A percentile compares a stretch with the other conserved stretches of the same genome.
Evolutionary conservation across 2,797 vertebrate genomes (phyloP).

Genomic region (Sebastes nivosus): DNA sequence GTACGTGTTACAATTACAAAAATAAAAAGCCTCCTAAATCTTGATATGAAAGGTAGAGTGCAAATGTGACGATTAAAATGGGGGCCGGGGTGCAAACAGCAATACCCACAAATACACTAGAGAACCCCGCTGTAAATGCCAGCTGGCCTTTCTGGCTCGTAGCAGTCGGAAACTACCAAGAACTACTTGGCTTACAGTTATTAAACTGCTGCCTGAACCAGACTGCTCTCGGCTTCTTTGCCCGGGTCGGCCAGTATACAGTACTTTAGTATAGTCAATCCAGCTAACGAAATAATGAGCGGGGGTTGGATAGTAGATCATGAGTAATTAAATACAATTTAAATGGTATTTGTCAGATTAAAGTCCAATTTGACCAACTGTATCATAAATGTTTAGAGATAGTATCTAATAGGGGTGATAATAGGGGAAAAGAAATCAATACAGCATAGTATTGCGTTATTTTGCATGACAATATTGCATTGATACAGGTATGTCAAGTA

Average conservation of each 20-base stretch:
- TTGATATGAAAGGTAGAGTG: slow-evolving; percentile 76
- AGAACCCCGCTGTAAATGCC: slow-evolving; percentile 69
- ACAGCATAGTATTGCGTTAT: too few relatives aligned
- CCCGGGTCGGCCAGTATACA: too few relatives aligned
- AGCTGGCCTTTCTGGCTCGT: slow-evolving; percentile 67
- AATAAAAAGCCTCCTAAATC: slow-evolving; percentile 83
- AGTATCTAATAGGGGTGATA: too few relatives aligned
- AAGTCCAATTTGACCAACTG: background rate
- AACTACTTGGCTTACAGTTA: slow-evolving; percentile 55
- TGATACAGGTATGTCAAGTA: accelerated
- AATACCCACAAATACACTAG: slow-evolving; percentile 75
- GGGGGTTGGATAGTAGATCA: background rate
- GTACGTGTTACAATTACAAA: slow-evolving; percentile 75
- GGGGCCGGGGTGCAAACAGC: slow-evolving; percentile 61
- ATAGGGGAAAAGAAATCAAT: too few relatives aligned
- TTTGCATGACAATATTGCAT: too few relatives aligned
- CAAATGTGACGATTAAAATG: slow-evolving; percentile 79
- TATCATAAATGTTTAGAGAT: background rate
- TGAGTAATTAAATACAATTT: background rate
- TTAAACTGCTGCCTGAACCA: background rate
- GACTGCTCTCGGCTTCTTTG: background rate
- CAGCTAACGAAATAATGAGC: background rate
- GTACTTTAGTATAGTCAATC: background rate
- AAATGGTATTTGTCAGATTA: background rate
- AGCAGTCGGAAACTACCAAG: slow-evolving; percentile 68